A percentile compares a stretch with the other conserved stretches of the same genome.
These are phyloP conservation scores for Dendropsophus ebraccatus DNA, from an alignment of 2,113 vertebrate genomes.

Conservation along the genomic window DNA sequence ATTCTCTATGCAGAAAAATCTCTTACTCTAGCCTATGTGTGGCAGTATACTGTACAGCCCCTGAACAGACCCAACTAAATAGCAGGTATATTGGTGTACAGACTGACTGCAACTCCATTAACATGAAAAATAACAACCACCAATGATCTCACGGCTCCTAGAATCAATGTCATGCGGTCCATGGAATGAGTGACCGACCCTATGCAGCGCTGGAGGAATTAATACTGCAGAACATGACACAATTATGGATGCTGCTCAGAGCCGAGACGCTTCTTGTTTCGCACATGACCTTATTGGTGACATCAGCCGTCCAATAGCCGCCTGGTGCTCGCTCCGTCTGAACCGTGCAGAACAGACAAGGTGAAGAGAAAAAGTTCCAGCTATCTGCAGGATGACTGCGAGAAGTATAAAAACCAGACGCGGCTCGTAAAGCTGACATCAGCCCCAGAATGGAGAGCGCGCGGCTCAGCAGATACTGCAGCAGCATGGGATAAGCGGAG, in stretches of 20 bases:
- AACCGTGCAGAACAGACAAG: constrained; percentile 15
- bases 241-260: constrained; percentile 57
- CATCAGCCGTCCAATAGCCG: constrained; percentile 60
- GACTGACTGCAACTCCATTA: no score
- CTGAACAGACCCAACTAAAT: no score
- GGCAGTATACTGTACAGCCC: no score
- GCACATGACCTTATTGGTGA: constrained; percentile 64
- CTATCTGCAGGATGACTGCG: not conserved
- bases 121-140: not conserved
- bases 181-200: constrained; percentile 56
- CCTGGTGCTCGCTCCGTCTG: constrained; percentile 25
- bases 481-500: not conserved
- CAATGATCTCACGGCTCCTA: constrained; percentile 39
- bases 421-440: not conserved
- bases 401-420: not conserved
- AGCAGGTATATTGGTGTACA: no score
- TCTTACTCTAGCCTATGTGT: no score
- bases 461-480: not conserved
- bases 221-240: constrained; percentile 60
- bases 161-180: constrained; percentile 38
- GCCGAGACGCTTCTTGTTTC: constrained; percentile 53
- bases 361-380: constrained; percentile 24
- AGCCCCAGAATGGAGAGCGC: not conserved
- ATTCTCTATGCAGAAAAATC: no score
- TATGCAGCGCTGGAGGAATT: constrained; percentile 58